Evolutionary conservation across 2,113 vertebrate species (phyloP).

Genomic region (Pavo muticus): DNA sequence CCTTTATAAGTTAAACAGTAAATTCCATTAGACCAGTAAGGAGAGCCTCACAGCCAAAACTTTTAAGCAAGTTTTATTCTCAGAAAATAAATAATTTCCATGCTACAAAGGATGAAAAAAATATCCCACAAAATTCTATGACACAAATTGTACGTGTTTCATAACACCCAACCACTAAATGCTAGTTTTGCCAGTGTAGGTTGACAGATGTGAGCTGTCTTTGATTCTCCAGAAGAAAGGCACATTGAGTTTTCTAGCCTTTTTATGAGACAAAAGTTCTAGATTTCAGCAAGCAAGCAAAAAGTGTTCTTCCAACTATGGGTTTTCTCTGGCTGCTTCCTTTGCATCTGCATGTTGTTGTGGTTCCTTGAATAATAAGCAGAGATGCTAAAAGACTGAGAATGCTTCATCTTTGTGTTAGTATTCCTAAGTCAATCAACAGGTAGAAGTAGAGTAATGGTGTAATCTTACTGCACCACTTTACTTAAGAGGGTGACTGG

Average conservation of each 20-base stretch:
- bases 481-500: not conserved
- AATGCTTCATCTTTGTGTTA: not conserved
- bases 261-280: not conserved
- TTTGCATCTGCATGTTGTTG: not conserved
- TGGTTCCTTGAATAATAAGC: not conserved
- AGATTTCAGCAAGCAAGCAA: not conserved
- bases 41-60: not conserved
- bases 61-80: conserved; percentile 19
- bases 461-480: not conserved
- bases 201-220: not conserved
- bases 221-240: not conserved
- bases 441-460: not conserved
- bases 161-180: not conserved
- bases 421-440: not conserved
- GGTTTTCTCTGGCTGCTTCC: not conserved
- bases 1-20: conserved; percentile 72
- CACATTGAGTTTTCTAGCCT: not conserved
- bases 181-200: not conserved
- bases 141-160: conserved; percentile 4
- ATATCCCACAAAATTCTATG: conserved; percentile 33
- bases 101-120: conserved; percentile 27
- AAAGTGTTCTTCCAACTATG: not conserved
- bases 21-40: conserved; percentile 46
- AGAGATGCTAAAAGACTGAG: not conserved
- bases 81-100: conserved; percentile 21